Evolutionary conservation across 2,888 invertebrate species (phyloP), one percentile per base, ranked within the genome.

Genomic region (Machimus rusticus): DNA sequence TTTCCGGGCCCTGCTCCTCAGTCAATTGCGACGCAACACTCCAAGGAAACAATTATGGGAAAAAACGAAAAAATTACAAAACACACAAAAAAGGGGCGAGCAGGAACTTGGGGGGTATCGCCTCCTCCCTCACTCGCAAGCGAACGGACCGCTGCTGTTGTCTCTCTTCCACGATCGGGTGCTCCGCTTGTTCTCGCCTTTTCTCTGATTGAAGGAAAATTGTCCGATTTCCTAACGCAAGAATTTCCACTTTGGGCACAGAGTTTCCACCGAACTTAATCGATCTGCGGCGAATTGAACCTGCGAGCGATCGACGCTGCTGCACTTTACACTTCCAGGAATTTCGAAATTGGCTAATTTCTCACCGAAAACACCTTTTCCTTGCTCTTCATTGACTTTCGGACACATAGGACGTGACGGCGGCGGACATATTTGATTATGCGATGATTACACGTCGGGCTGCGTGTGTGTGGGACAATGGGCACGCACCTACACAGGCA

Each of bases 401-500:
- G 77, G 86, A 86, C 78, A 86, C 51, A 86, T 86, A 55, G 76
- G 51, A 88, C 79, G 87, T 88, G 88, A 88, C 88, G 88, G 88
- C 88, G 88, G 86, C 88, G 81, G 88, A 87, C 88, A 88, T 88
- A 78, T 88, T 88, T 86, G 87, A 88, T 86, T 74, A 46, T 86
- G 19, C 34, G 51, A 79, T 79, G 79, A 46, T 28, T 51, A 55
- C 0, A 76, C 34, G 8, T 2, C 37, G 37, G 16, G 5, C 9
- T n/a, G 37, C 5, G 16, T 76, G 34, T 76, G 34, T 76, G 34
- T 23, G 23, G 23, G 28, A 28, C 28, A 66, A 23, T 28, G 12
- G 51, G 28, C 28, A 66, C 66, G 19, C 2, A 76, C 37, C 14
- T 5, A 76, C 34, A 34, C 76, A 34, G 37, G 3, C 19, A 5